Base-by-base conservation (phyloP, 2,113 vertebrate genomes). In the Menura novaehollandiae region DNA sequence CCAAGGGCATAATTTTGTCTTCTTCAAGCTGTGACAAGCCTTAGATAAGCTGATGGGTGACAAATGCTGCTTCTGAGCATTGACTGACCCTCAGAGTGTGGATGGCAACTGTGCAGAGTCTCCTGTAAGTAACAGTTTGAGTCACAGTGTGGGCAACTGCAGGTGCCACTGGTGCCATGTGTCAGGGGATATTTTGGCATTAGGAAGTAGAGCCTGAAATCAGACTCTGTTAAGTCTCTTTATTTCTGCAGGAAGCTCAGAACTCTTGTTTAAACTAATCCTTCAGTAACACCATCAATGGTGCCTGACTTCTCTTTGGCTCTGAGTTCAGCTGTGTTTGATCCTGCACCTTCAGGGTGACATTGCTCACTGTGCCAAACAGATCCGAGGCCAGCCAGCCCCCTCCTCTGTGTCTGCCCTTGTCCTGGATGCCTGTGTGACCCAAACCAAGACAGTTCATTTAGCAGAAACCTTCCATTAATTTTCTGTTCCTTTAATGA, bases 371-470 rank as follows among this genome's bases (percentile, higher is more conserved):
- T 51, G 62, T 66, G 52, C 71, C 53, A 53, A 74, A 24, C 19
- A 27, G 22, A 39, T 58, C 39, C 0, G 0, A 8, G 81, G n/a
- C n/a, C 69, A 77, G 5, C 28, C 18, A 10, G 11, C 59, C 35
- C 44, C 9, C n/a, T 59, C 15, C n/a, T 59, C 44, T 2, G 0
- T 20, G 41, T 30, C 51, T 21, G 9, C 52, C 47, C 46, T 44
- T 28, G 19, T 68, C 39, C 62, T 72, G n/a, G 15, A 12, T 79
- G 49, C 41, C 56, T 59, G 5, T 58, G 6, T 59, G 44, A 72
- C 62, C 49, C 77, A 68, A 72, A 84, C 18, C 58, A 51, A 77
- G 47, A 37, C 32, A 67, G 46, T 39, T 82, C 51, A 91, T 18
- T 17, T 85, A 82, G 52, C 33, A 72, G 47, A 68, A 76, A 46